These are phyloP conservation scores for Tupiocoris notatus DNA, from an alignment of 2,888 invertebrate species.

Conservation along the genomic window DNA sequence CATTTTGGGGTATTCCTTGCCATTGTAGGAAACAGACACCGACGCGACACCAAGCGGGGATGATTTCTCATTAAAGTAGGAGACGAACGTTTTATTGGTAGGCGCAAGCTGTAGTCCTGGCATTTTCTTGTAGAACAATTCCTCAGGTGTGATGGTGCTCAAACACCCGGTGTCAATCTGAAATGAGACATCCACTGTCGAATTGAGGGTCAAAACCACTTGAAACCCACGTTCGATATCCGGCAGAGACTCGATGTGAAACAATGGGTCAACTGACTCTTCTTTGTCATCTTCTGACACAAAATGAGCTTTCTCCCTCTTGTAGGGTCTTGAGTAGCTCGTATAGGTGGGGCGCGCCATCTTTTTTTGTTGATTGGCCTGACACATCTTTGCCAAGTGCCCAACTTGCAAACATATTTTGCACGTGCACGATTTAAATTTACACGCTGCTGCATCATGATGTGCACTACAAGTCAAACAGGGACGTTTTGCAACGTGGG, in stretches of 20 bases:
- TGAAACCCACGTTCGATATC: conserved; percentile 2
- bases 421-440: conserved; percentile 15
- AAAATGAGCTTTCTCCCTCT: conserved; percentile 25
- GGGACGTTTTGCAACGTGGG: no score
- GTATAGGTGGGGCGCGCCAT: no score
- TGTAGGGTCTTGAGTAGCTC: neutral
- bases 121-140: neutral
- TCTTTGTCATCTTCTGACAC: conserved; percentile 19
- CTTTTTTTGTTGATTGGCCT: no score
- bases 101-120: neutral
- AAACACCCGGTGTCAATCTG: conserved; percentile 5
- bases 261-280: neutral
- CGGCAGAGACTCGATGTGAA: neutral
- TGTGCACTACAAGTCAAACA: neutral
- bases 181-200: conserved; percentile 3
- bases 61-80: conserved; percentile 15
- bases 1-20: neutral
- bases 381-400: conserved; percentile 21
- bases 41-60: neutral
- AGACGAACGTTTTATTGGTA: conserved; percentile 15
- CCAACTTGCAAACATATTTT: neutral
- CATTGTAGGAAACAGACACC: neutral
- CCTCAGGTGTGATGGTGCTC: neutral
- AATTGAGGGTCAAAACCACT: conserved; percentile 6
- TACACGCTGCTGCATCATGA: neutral